A percentile compares a stretch with the other conserved stretches of the same genome.
phyloP scores from a whole-genome alignment of 2,797 vertebrate species.

The Acanthornis magna region DNA sequence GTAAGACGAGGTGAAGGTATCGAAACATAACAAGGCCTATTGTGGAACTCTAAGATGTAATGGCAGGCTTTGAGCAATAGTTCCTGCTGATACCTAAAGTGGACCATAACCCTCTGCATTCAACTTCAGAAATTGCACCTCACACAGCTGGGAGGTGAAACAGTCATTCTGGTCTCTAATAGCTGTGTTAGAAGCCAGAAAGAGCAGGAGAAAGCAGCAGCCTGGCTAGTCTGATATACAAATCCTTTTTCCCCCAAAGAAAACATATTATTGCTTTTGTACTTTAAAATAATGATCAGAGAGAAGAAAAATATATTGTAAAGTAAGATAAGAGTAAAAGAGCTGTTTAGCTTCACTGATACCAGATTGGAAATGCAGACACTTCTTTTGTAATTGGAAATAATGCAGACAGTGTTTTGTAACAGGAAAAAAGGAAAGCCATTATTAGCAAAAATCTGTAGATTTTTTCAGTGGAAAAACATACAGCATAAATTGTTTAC shows the following conservation, averaged over 20 bases:
- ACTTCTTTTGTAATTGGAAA: background rate
- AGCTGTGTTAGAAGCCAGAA: background rate
- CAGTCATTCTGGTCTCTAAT: background rate
- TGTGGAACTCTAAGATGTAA: background rate
- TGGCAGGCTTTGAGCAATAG: background rate
- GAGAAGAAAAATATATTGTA: background rate
- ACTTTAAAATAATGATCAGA: background rate
- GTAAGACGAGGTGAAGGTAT: background rate
- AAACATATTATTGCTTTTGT: background rate
- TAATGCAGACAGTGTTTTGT: background rate
- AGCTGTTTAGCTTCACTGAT: background rate
- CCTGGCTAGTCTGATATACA: background rate
- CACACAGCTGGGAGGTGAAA: background rate
- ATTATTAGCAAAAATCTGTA: background rate
- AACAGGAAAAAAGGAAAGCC: background rate
- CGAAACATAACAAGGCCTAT: background rate
- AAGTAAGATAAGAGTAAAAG: background rate
- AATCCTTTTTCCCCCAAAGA: background rate
- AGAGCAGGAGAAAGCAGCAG: background rate
- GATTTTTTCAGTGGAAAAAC: background rate
- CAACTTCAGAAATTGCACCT: constrained; percentile 16
- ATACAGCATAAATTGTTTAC: background rate
- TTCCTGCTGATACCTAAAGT: constrained; percentile 47
- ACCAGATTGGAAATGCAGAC: background rate
- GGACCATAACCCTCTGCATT: constrained; percentile 18